Evolutionary conservation across 2,888 invertebrate genomes (phyloP), one percentile per base, ranked within the genome.

Genomic region (Beris chalybata): DNA sequence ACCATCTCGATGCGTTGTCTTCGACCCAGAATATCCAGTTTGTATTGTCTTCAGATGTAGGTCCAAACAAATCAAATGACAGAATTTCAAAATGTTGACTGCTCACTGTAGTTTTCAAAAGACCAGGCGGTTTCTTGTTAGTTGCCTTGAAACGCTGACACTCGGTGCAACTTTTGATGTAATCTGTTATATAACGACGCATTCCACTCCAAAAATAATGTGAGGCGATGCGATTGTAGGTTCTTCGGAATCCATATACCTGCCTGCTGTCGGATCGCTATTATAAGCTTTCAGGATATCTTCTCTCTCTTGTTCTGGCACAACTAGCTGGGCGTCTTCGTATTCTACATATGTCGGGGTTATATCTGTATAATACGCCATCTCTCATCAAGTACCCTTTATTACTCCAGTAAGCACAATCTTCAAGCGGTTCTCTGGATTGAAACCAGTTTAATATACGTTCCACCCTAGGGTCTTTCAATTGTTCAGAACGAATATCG

Each of bases 1-100:
- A 71, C 77, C 77, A 76, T 7, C 75, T 65, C 4, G 76, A 72
- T 55, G 69, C 72, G 5, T 72, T 55, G 55, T 75, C 73, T 6
- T 74, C 68, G 13, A n/a, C 11, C 2, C 73, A 69, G 1, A 75
- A 54, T 4, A 75, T 72, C 74, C 74, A 74, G 38, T 57, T 72
- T 29, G 71, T 57, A 0, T 66, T 71, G 9, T 54, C 47, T 6
- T n/a, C 11, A 52, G 12, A 69, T 11, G 30, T 68, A 11, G 68
- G 74, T 4, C 75, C 74, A 38, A 76, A 73, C 0, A 76, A 54
- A 54, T 38, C 43, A 13, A 32, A 32, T 9, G 38, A 43, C 9
- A 43, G 5, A 9, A 50, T 15, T 15, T 50, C 50, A 50, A 50
- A 50, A 50, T 5, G 50, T 11, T 15, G 12, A 13, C 15, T 50